Evolutionary conservation across 30 jellyfish, hydroid and myxozoan genomes (phyloP).

Genomic region (Pelagia noctiluca): DNA sequence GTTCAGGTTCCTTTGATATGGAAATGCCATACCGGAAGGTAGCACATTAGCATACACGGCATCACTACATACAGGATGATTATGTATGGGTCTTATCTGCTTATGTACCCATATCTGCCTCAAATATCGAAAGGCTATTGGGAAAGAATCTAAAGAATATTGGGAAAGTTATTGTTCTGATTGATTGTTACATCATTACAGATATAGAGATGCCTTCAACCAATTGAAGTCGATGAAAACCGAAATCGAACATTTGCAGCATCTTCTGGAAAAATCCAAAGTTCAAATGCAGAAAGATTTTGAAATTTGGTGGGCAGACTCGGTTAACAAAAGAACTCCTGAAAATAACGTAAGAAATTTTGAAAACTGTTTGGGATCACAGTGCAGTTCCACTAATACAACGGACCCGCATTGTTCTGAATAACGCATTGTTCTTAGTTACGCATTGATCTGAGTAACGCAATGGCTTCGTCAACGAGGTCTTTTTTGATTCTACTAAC

Average conservation of each 20-base stretch:
- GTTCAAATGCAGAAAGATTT: slow-evolving; percentile 94
- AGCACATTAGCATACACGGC: not conserved
- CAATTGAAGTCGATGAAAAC: slow-evolving; percentile 83
- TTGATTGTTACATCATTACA: not conserved
- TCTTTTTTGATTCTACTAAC: too few relatives aligned
- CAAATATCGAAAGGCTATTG: not conserved
- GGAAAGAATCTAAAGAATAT: not conserved
- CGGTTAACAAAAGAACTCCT: slow-evolving; percentile 24
- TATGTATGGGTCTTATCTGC: not conserved
- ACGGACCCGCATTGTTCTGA: not conserved
- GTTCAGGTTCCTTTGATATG: too few relatives aligned
- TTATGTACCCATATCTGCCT: not conserved
- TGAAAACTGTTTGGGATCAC: not conserved
- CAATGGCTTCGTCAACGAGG: too few relatives aligned
- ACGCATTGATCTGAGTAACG: too few relatives aligned
- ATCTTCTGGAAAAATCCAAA: slow-evolving; percentile 86
- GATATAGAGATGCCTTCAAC: slow-evolving; percentile 87
- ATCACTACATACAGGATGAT: not conserved
- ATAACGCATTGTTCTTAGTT: not conserved
- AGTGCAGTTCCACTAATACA: not conserved
- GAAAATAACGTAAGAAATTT: slow-evolving; percentile 12
- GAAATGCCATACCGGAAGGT: not conserved
- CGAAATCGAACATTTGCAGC: slow-evolving; percentile 98
- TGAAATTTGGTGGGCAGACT: slow-evolving; percentile 94
- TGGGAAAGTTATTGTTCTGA: not conserved